Evolutionary conservation across 2,797 vertebrate genomes (phyloP).

Genomic region (Cynopterus sphinx): DNA sequence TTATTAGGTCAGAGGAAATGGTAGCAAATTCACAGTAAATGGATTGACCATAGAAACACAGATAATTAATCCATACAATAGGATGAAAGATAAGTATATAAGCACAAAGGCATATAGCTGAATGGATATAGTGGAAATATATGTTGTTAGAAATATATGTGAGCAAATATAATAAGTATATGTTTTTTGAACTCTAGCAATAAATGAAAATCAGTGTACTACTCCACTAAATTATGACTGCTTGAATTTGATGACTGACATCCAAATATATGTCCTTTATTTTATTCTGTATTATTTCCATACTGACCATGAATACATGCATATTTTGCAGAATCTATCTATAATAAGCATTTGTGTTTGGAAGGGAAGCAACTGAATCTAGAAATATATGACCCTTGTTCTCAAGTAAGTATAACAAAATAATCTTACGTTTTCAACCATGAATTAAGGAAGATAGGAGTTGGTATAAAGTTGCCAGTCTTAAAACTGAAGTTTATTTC

Average conservation of each 20-base stretch:
- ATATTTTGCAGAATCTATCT: slow-evolving; percentile 89
- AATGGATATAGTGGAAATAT: background rate
- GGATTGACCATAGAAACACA: background rate
- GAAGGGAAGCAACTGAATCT: slow-evolving; percentile 90
- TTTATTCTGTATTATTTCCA: background rate
- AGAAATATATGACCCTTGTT: slow-evolving; percentile 92
- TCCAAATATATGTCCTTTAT: background rate
- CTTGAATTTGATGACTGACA: background rate
- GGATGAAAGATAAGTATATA: background rate
- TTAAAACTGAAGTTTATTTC: background rate
- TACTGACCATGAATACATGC: background rate
- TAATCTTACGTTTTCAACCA: background rate
- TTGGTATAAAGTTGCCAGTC: background rate
- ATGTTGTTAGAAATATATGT: background rate
- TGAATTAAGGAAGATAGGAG: background rate
- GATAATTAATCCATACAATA: background rate
- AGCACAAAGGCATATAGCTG: background rate
- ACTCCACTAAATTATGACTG: background rate
- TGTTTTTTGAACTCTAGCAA: background rate
- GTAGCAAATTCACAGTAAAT: background rate
- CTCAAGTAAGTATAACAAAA: slow-evolving; percentile 87
- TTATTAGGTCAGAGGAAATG: background rate
- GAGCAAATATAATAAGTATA: background rate
- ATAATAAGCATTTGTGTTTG: slow-evolving; percentile 90
- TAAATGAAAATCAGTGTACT: background rate